phyloP scores from a whole-genome alignment of 2,113 vertebrate genomes.

The Andinoacara biseriatus region DNA sequence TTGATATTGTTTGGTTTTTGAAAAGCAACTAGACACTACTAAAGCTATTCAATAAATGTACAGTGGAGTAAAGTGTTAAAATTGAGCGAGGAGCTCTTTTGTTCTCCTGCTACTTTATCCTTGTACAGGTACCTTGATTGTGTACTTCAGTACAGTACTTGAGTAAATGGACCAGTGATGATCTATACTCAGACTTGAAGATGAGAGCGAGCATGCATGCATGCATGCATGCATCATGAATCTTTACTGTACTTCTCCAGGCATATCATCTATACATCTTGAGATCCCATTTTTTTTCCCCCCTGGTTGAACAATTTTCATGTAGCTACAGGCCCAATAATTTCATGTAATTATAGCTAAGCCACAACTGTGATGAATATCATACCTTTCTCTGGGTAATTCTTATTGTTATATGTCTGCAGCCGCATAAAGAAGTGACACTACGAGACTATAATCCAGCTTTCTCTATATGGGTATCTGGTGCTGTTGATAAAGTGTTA shows the following conservation, averaged over 20 bases:
- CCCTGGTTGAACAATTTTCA: slow-evolving; percentile 45
- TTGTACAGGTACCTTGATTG: background rate
- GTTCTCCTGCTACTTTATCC: background rate
- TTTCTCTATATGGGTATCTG: background rate
- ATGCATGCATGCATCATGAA: slow-evolving; percentile 22
- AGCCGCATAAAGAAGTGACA: slow-evolving; percentile 22
- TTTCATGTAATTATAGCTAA: slow-evolving; percentile 64
- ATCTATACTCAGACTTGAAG: slow-evolving; percentile 5
- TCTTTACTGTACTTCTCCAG: slow-evolving; percentile 19
- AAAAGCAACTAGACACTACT: background rate
- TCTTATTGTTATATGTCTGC: slow-evolving; percentile 55
- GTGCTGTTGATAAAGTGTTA: background rate
- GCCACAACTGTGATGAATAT: slow-evolving; percentile 53
- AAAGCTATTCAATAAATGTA: background rate
- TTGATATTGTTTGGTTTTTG: background rate
- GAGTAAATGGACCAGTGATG: background rate
- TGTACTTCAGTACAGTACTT: background rate
- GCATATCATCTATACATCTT: slow-evolving; percentile 32
- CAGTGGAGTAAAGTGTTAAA: background rate
- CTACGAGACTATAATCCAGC: background rate
- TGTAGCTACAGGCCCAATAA: slow-evolving; percentile 60
- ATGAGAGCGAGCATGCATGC: background rate
- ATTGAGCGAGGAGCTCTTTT: background rate
- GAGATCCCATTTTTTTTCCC: slow-evolving; percentile 11
- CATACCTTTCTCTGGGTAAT: slow-evolving; percentile 38